Percentiles rank a stretch among this genome's conserved stretches.
phyloP scores from a whole-genome alignment of 2,888 invertebrate species.

The Steinernema hermaphroditum region DNA sequence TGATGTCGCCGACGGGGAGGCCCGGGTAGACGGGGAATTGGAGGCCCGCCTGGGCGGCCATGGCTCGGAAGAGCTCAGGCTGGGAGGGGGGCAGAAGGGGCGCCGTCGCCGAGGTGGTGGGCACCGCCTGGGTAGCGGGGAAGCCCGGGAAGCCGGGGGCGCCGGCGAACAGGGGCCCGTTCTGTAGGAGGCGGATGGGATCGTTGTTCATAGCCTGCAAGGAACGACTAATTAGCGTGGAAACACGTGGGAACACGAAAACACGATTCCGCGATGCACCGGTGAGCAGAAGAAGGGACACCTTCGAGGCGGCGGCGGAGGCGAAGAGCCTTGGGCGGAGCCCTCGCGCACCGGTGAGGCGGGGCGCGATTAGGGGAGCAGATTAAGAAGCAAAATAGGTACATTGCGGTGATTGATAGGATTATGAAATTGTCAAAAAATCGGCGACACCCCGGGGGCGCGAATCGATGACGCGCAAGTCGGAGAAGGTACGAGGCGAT shows the following conservation, averaged over 20 bases:
- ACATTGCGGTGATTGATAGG: slow-evolving; percentile 31
- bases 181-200: slow-evolving; percentile 24
- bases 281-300: too few species aligned
- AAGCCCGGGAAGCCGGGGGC: slow-evolving; percentile 11
- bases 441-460: slow-evolving; percentile 29
- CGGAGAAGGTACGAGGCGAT: slow-evolving; percentile 7
- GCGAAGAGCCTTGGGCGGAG: slow-evolving; percentile 1
- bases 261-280: too few species aligned
- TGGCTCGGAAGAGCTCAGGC: slow-evolving; percentile 19
- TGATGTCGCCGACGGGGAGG: background rate
- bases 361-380: slow-evolving; percentile 26
- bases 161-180: slow-evolving; percentile 25
- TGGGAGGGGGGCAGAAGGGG: background rate
- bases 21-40: slow-evolving; percentile 24
- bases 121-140: slow-evolving; percentile 2
- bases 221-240: too few species aligned
- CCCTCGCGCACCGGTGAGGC: slow-evolving; percentile 13
- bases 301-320: slow-evolving; percentile 7
- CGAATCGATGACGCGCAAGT: slow-evolving; percentile 18
- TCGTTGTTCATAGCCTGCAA: slow-evolving; percentile 19
- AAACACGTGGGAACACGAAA: slow-evolving; percentile 17
- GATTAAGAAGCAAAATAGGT: slow-evolving; percentile 31
- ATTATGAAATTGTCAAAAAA: slow-evolving; percentile 31
- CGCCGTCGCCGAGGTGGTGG: background rate
- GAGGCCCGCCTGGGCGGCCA: slow-evolving; percentile 22